Conservation (phyloP, 2,888 invertebrate species). For the Scaptomyza flava region DNA sequence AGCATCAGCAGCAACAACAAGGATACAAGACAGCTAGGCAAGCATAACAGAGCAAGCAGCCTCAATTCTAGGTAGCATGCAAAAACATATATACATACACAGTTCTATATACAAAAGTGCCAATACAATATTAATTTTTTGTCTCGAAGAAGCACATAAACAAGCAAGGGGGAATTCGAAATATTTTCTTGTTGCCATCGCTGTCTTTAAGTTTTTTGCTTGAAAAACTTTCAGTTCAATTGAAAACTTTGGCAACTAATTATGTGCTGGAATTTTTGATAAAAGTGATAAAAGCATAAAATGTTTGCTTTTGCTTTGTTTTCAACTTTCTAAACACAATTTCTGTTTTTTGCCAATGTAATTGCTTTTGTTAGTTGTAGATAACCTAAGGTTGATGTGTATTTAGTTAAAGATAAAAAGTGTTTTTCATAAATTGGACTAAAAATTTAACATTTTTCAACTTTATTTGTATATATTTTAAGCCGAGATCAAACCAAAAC, state of each 20-base stretch:
- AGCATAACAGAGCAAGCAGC: background rate
- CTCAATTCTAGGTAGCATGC: conserved; percentile 15
- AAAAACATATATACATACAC: conserved; percentile 7
- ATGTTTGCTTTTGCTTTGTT: background rate
- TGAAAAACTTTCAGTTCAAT: conserved; percentile 7
- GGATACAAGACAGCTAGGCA: background rate
- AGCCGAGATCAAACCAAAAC: no score
- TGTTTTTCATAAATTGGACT: no score
- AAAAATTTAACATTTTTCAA: no score
- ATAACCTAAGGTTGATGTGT: background rate
- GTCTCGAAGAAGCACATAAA: conserved; percentile 2
- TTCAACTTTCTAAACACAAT: conserved; percentile 7
- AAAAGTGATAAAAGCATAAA: conserved; percentile 9
- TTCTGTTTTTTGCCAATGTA: background rate
- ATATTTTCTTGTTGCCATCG: conserved; percentile 6
- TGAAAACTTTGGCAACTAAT: conserved; percentile 18
- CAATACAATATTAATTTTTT: conserved; percentile 21
- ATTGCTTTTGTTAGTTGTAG: background rate
- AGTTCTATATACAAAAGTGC: conserved; percentile 12
- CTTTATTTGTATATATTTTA: no score
- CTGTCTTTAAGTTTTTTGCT: conserved; percentile 6
- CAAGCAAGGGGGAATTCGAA: conserved; percentile 12
- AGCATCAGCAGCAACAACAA: conserved; percentile 31
- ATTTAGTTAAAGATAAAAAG: background rate
- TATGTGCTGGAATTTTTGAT: conserved; percentile 18